A percentile compares a stretch with the other conserved stretches of the same genome.
These are phyloP conservation scores for Argyrosomus regius DNA, from an alignment of 2,797 vertebrate species.

Conservation along the genomic window DNA sequence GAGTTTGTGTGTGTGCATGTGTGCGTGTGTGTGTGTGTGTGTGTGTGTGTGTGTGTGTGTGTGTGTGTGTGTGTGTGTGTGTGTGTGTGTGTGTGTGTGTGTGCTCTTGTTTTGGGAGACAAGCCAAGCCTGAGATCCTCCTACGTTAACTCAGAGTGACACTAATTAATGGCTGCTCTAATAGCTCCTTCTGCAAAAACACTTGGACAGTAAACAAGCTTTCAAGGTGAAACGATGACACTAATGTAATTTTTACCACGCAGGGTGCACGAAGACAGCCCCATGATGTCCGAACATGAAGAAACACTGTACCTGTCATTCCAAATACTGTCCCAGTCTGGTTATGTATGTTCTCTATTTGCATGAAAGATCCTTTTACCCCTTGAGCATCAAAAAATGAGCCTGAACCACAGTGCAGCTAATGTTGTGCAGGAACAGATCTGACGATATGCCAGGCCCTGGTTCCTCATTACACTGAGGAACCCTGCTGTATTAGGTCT, in stretches of 20 bases:
- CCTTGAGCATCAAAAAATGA: slow-evolving; percentile 48
- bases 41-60: not conserved
- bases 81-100: not conserved
- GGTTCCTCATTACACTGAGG: slow-evolving; percentile 63
- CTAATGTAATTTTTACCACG: slow-evolving; percentile 56
- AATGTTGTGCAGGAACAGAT: slow-evolving; percentile 58
- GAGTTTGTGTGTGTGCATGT: not conserved
- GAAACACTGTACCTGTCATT: slow-evolving; percentile 65
- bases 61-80: not conserved
- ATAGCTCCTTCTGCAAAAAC: slow-evolving; percentile 68
- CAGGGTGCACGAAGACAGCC: slow-evolving; percentile 27
- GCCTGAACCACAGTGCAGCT: slow-evolving; percentile 31
- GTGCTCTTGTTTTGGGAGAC: slow-evolving; percentile 47
- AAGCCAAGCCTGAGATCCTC: slow-evolving; percentile 64
- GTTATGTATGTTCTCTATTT: slow-evolving; percentile 57
- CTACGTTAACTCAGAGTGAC: slow-evolving; percentile 70
- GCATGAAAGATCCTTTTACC: slow-evolving; percentile 38
- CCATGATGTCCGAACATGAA: slow-evolving; percentile 62
- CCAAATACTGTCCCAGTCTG: slow-evolving; percentile 48
- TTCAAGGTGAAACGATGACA: slow-evolving; percentile 73
- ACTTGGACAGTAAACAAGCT: slow-evolving; percentile 71
- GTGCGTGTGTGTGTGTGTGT: slow-evolving; percentile 8
- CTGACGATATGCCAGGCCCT: slow-evolving; percentile 36
- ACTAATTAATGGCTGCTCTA: slow-evolving; percentile 74
- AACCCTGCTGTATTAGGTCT: slow-evolving; percentile 46